Evolutionary conservation across 1,140 invertebrate species (phyloP), one percentile per base, ranked within the genome.

Genomic region (Ladona fulva): DNA sequence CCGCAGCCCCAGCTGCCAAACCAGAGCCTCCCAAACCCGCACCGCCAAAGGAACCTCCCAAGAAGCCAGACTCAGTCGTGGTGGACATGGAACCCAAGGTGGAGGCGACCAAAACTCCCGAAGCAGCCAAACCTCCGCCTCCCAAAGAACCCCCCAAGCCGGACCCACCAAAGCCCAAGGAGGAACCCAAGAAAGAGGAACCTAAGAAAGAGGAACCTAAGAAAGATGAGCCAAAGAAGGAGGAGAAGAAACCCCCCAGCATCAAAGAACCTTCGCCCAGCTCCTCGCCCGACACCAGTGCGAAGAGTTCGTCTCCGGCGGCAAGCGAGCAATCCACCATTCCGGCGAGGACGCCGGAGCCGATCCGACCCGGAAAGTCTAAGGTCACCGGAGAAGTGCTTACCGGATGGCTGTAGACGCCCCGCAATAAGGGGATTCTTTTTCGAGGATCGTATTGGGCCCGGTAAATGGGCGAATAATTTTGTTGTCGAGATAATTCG

Each of bases 321-420:
- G 52, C 52, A 1, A 66, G 52, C 52, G 52, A 66, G n/a, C 16
- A 22, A 22, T 66, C 52, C 5, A 66, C 52, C 14, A 81, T 74
- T 80, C 76, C 76, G 83, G 80, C 80, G 81, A 78, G 77, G 79
- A 78, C 29, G 42, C 73, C 78, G 19, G 66, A 66, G 12, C 74
- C 76, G 24, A 79, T 77, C 66, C 29, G 42, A 78, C 76, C 66
- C 59, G 90, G 90, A 74, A 91, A 88, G 82, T 92, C 91, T 12
- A 91, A 90, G 83, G 88, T 89, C 0, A 91, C 90, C 6, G 91
- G 90, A 1, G 88, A 89, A 86, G 85, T 90, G 16, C 87, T 91
- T 74, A 89, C 89, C 25, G 91, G 90, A 1, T 92, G 91, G 90
- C 85, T 92, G 24, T 92, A 86, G 85, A 24, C 3, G 1, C 37